Conservation (phyloP, 2,797 vertebrate species). For the Sebastes oblongus region DNA sequence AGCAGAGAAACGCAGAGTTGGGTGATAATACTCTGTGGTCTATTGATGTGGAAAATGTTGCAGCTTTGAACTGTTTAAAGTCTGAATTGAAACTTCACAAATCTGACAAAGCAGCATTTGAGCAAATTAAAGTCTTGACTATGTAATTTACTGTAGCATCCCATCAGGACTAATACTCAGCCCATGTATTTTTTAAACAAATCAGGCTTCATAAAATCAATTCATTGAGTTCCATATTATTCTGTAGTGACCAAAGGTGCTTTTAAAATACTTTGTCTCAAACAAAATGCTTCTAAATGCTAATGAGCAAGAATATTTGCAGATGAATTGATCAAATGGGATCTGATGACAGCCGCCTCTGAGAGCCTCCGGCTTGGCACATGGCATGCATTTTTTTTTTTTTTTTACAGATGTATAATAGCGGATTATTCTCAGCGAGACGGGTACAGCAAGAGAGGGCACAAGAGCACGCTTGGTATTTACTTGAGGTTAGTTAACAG, state of each 20-base stretch:
- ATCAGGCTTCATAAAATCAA: neutral
- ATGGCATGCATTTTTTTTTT: neutral
- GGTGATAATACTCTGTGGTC: neutral
- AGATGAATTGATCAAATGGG: conserved; percentile 21
- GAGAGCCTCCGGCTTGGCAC: conserved; percentile 30
- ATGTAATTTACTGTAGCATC: neutral
- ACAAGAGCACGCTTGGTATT: conserved; percentile 33
- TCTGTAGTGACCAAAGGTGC: neutral
- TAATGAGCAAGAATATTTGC: conserved; percentile 18
- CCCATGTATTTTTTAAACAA: neutral
- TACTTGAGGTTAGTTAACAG: conserved; percentile 57
- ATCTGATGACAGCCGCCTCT: conserved; percentile 27
- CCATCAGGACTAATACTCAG: neutral
- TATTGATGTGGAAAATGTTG: neutral
- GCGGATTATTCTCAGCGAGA: conserved; percentile 44
- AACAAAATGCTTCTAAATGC: conserved; percentile 18
- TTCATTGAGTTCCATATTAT: neutral
- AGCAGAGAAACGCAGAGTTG: neutral
- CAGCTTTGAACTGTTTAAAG: neutral
- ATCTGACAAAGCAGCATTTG: neutral
- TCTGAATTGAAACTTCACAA: neutral
- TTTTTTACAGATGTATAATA: conserved; percentile 45
- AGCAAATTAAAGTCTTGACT: neutral
- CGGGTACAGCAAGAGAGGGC: conserved; percentile 3
- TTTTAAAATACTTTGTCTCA: conserved; percentile 26